phyloP scores from a whole-genome alignment of 2,797 vertebrate species.

The Buceros bicornis region DNA sequence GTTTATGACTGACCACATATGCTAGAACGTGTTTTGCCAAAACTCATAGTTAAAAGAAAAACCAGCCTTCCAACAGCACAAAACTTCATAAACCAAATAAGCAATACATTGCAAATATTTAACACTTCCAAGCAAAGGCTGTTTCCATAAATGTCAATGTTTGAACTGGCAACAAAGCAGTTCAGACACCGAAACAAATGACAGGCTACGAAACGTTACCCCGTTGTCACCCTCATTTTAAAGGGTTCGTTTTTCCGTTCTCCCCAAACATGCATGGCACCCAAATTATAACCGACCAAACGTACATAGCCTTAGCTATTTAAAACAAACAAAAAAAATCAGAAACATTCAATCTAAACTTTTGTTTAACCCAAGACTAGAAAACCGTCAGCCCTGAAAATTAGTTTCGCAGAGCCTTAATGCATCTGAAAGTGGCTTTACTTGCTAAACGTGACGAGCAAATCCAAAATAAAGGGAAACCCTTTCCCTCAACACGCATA shows the following conservation, averaged over 20 bases:
- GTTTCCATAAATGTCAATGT: background rate
- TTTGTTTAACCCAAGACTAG: conserved; percentile 8
- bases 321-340: background rate
- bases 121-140: conserved; percentile 17
- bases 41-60: conserved; percentile 42
- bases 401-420: conserved; percentile 43
- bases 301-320: background rate
- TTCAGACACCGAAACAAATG: background rate
- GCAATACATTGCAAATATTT: conserved; percentile 13
- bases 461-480: conserved; percentile 30
- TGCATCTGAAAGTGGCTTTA: conserved; percentile 34
- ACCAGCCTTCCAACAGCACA: background rate
- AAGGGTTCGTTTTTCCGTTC: background rate
- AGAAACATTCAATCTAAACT: conserved; percentile 12
- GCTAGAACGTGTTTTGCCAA: background rate
- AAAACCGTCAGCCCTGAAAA: conserved; percentile 47
- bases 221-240: rapidly evolving
- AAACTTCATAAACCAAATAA: conserved; percentile 47
- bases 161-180: background rate
- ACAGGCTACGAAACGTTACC: background rate
- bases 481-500: conserved; percentile 12
- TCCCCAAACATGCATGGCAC: background rate
- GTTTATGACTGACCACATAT: conserved; percentile 17
- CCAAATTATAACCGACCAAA: background rate
- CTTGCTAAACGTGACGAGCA: conserved; percentile 51